A percentile compares a stretch with the other conserved stretches of the same genome.
phyloP scores from a whole-genome alignment of 2,113 vertebrate species.

The Aramus guarauna region DNA sequence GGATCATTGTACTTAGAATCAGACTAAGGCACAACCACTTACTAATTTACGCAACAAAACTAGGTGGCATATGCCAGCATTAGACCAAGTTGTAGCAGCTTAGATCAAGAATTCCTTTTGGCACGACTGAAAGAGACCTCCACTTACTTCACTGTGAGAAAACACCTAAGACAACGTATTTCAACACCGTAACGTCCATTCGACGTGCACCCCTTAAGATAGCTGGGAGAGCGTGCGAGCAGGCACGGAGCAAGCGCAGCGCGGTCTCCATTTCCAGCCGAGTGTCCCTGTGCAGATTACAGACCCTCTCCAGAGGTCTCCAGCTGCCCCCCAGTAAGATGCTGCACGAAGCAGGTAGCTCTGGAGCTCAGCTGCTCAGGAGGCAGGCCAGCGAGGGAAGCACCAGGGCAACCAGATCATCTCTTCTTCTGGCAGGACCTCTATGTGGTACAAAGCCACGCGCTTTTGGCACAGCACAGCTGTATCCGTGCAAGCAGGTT shows the following conservation, averaged over 20 bases:
- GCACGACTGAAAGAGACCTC: not conserved
- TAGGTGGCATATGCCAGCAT: not conserved
- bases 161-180: not conserved
- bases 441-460: not conserved
- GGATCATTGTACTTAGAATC: not conserved
- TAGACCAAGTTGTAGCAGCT: not conserved
- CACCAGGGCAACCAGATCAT: fast-evolving
- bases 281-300: not conserved
- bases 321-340: not conserved
- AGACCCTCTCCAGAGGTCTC: not conserved
- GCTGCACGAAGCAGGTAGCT: fast-evolving
- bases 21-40: not conserved
- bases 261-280: not conserved
- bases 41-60: not conserved
- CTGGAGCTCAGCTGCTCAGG: not conserved
- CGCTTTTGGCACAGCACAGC: not conserved
- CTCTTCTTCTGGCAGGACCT: not conserved
- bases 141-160: not conserved
- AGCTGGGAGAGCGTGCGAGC: not conserved
- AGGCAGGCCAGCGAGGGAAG: not conserved
- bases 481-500: not conserved
- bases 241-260: fast-evolving
- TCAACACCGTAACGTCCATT: not conserved
- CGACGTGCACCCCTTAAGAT: fast-evolving
- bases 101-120: not conserved